Percentiles rank a stretch among this genome's conserved stretches.
Evolutionary conservation across 1,140 invertebrate species (phyloP).

Genomic region (Coelopa frigida): DNA sequence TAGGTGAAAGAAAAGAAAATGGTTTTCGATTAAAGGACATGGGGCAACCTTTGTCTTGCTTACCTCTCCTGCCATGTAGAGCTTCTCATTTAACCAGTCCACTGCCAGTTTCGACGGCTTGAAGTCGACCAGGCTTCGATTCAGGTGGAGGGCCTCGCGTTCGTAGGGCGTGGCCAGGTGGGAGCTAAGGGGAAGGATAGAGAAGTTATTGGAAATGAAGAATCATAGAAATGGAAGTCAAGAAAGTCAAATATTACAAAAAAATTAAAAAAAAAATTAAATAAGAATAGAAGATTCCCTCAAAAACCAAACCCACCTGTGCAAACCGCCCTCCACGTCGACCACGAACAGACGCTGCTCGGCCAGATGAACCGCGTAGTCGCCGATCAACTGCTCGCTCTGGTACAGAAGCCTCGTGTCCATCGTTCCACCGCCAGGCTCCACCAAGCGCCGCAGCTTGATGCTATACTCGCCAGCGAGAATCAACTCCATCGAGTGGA

Average conservation of each 20-base stretch:
- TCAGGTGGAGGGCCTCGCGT: too few relatives aligned
- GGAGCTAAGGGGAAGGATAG: too few relatives aligned
- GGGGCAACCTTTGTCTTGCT: not conserved
- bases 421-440: too few relatives aligned
- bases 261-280: too few relatives aligned
- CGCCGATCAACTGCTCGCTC: conserved; percentile 36
- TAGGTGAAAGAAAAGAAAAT: conserved; percentile 5
- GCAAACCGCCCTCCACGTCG: conserved; percentile 43
- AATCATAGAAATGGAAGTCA: too few relatives aligned
- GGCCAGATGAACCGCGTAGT: conserved; percentile 65
- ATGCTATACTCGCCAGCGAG: conserved; percentile 57
- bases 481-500: conserved; percentile 57
- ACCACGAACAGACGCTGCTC: conserved; percentile 66
- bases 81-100: conserved; percentile 78
- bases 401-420: conserved; percentile 31
- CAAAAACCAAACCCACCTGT: too few relatives aligned
- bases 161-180: too few relatives aligned
- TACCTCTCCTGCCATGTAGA: conserved; percentile 70
- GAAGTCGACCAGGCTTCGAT: conserved; percentile 4
- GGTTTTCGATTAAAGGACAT: not conserved
- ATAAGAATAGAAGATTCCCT: too few relatives aligned
- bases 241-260: too few relatives aligned
- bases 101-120: conserved; percentile 63
- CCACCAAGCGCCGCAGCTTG: conserved; percentile 63
- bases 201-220: too few relatives aligned